phyloP scores from a whole-genome alignment of 2,888 invertebrate species.

The Dorcus hopei region DNA sequence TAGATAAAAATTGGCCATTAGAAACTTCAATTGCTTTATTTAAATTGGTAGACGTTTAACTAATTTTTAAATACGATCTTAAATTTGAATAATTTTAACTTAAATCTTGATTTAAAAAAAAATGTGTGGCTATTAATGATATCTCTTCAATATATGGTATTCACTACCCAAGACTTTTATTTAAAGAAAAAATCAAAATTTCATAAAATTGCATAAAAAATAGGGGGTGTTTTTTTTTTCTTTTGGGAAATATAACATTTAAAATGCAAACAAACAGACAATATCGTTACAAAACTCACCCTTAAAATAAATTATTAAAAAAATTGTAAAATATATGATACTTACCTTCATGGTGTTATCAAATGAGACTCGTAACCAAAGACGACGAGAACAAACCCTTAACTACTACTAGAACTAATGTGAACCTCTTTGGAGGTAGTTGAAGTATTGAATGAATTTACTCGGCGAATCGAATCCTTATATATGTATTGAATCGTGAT shows the following conservation, averaged over 20 bases:
- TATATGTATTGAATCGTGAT: conserved; percentile 48
- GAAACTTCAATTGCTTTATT: no score
- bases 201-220: no score
- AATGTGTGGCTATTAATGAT: no score
- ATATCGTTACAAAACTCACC: not conserved
- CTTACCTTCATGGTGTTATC: conserved; percentile 12
- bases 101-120: no score
- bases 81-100: no score
- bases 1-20: no score
- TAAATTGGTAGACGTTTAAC: no score
- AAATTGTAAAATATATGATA: not conserved
- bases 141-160: no score
- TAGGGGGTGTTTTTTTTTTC: no score
- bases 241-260: not conserved
- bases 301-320: not conserved
- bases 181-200: no score
- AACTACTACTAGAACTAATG: conserved; percentile 8
- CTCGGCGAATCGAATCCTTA: conserved; percentile 35
- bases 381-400: not conserved
- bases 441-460: conserved; percentile 40
- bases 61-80: no score
- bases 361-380: not conserved
- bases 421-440: not conserved
- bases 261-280: not conserved
- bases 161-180: no score